Evolutionary conservation across 2,113 vertebrate species (phyloP).

Genomic region (Colossoma macropomum): DNA sequence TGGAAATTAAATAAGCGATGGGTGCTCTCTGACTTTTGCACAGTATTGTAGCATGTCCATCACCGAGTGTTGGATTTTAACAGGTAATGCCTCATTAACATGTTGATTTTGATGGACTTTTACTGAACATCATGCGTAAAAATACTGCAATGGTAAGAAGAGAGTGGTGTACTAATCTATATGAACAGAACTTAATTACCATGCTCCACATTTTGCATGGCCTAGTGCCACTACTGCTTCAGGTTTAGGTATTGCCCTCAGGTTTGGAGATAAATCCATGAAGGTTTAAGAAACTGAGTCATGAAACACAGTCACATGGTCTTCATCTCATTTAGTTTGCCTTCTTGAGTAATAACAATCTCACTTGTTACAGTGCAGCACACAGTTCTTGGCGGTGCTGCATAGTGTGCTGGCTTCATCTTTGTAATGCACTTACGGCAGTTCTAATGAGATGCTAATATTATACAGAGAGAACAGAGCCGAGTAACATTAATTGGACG

Average conservation of each 20-base stretch:
- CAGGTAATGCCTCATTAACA: too few relatives aligned
- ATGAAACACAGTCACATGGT: neutral
- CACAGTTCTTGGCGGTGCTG: neutral
- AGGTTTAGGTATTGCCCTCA: too few relatives aligned
- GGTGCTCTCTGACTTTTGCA: too few relatives aligned
- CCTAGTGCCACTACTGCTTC: too few relatives aligned
- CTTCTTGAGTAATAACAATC: neutral
- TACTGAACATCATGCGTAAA: too few relatives aligned
- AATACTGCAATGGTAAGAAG: too few relatives aligned
- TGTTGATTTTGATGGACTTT: too few relatives aligned
- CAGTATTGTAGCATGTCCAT: neutral
- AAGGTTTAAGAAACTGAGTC: neutral
- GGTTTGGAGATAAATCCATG: neutral
- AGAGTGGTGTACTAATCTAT: too few relatives aligned
- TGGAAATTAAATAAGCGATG: too few relatives aligned
- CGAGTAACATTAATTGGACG: constrained; percentile 31
- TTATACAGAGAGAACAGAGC: constrained; percentile 2
- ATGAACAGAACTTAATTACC: too few relatives aligned
- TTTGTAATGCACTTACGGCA: neutral
- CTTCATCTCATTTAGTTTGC: neutral
- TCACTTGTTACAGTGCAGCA: neutral
- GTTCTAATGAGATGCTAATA: neutral
- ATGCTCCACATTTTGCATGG: too few relatives aligned
- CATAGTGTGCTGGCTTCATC: neutral
- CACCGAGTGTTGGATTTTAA: neutral